These are phyloP conservation scores for Drosophila sordidapex DNA, from an alignment of 2,888 invertebrate species.

Conservation along the genomic window DNA sequence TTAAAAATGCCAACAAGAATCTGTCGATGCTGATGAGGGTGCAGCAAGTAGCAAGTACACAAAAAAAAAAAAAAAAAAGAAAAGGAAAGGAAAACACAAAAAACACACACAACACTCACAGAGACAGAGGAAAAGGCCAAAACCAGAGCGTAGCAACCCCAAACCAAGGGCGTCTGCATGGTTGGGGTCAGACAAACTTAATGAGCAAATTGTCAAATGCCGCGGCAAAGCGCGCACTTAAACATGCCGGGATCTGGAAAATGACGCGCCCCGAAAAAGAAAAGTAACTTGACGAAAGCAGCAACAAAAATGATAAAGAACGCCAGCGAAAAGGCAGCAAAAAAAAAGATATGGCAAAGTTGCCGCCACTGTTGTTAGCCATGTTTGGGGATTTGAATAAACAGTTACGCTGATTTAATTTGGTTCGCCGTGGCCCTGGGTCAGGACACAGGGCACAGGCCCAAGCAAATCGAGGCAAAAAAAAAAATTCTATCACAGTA, in stretches of 20 bases:
- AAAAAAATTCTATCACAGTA: conserved; percentile 77
- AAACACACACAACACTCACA: conserved; percentile 9
- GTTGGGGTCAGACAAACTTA: conserved; percentile 81
- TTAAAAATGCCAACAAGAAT: conserved; percentile 82
- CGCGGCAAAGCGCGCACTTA: conserved; percentile 78
- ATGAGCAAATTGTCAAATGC: conserved; percentile 83
- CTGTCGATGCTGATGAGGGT: conserved; percentile 70
- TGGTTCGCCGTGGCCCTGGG: conserved; percentile 44
- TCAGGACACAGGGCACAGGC: conserved; percentile 11
- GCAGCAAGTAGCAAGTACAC: conserved; percentile 21
- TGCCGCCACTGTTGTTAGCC: conserved; percentile 60
- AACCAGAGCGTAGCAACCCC: conserved; percentile 35
- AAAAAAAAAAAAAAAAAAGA: conserved; percentile 17
- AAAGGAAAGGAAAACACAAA: conserved; percentile 1
- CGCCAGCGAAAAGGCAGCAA: conserved; percentile 12
- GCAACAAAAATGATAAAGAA: conserved; percentile 40
- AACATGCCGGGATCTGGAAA: conserved; percentile 67
- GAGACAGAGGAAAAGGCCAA: conserved; percentile 29
- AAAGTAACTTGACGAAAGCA: conserved; percentile 72
- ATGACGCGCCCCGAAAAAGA: conserved; percentile 40
- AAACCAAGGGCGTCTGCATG: conserved; percentile 24
- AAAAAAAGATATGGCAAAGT: conserved; percentile 49
- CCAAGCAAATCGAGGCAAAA: conserved; percentile 48
- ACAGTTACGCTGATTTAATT: conserved; percentile 84
- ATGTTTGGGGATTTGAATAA: conserved; percentile 83